A percentile compares a stretch with the other conserved stretches of the same genome.
These are phyloP conservation scores for Hiodon tergisus DNA, from an alignment of 2,113 vertebrate species.

Conservation along the genomic window DNA sequence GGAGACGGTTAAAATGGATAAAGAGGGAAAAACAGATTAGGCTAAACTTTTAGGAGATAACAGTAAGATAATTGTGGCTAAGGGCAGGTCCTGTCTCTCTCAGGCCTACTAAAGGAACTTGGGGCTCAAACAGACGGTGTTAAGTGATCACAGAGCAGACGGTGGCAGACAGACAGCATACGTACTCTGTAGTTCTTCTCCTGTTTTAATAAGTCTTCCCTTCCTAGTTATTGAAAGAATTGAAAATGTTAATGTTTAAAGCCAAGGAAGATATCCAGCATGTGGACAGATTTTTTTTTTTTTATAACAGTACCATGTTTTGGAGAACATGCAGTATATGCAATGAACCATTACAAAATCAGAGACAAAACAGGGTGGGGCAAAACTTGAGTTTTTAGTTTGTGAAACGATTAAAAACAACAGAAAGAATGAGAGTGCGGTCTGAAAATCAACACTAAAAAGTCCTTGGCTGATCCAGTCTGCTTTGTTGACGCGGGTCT, in stretches of 20 bases:
- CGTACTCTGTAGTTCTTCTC: neutral
- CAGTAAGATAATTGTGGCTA: constrained; percentile 64
- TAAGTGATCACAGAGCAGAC: constrained; percentile 48
- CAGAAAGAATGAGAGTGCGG: neutral
- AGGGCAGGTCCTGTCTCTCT: constrained; percentile 62
- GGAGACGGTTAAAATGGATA: constrained; percentile 49
- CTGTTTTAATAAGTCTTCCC: neutral
- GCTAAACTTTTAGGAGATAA: constrained; percentile 68
- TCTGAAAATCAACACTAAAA: neutral
- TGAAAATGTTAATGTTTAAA: neutral
- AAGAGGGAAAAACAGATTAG: constrained; percentile 68
- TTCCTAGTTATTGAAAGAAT: neutral
- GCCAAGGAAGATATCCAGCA: neutral
- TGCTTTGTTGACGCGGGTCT: too few species aligned
- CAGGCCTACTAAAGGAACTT: constrained; percentile 56
- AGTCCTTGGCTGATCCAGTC: neutral
- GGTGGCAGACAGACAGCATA: constrained; percentile 55
- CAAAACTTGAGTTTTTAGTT: neutral
- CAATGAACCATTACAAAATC: neutral
- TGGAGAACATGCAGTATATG: neutral
- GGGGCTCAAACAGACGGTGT: constrained; percentile 59
- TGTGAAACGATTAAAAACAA: neutral
- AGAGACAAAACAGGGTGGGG: neutral
- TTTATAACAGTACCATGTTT: neutral
- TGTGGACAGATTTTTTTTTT: neutral